Percentiles rank a stretch among this genome's conserved stretches.
Conservation (phyloP, 1,140 invertebrate species). For the Apis florea region DNA sequence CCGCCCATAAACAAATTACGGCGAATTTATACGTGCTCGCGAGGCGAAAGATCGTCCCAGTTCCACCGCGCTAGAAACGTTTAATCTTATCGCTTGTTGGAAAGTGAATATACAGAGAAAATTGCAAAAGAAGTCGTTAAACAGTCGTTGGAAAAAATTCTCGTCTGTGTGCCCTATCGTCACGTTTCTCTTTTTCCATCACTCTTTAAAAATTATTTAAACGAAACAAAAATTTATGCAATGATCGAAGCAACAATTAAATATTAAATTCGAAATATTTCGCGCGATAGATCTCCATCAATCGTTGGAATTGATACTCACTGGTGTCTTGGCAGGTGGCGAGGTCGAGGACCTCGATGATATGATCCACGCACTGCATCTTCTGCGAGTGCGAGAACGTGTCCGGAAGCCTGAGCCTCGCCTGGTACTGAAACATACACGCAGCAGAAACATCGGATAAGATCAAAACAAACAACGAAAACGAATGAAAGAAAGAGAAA, state of each 20-base stretch:
- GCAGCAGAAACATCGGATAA: background rate
- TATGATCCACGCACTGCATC: slow-evolving; percentile 89
- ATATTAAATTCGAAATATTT: too few relatives aligned
- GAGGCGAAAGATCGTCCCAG: slow-evolving; percentile 6
- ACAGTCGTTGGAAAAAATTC: too few relatives aligned
- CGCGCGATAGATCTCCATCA: background rate
- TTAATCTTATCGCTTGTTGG: slow-evolving; percentile 5
- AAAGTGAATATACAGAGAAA: background rate
- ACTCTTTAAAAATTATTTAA: too few relatives aligned
- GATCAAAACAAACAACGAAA: background rate
- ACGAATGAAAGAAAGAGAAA: accelerated
- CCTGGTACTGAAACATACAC: slow-evolving; percentile 71
- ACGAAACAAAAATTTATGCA: too few relatives aligned
- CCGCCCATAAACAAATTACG: slow-evolving; percentile 43
- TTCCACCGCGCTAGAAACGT: background rate
- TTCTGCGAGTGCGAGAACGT: slow-evolving; percentile 87
- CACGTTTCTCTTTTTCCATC: too few relatives aligned
- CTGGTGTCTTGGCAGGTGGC: slow-evolving; percentile 89
- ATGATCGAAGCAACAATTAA: too few relatives aligned
- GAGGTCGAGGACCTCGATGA: slow-evolving; percentile 89
- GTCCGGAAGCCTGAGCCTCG: slow-evolving; percentile 85
- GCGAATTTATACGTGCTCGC: slow-evolving; percentile 23
- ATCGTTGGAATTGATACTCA: slow-evolving; percentile 76
- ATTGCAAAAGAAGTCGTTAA: too few relatives aligned
- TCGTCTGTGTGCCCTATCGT: too few relatives aligned